These are phyloP conservation scores for Patella caerulea DNA, from an alignment of 2,888 invertebrate species.

Conservation along the genomic window DNA sequence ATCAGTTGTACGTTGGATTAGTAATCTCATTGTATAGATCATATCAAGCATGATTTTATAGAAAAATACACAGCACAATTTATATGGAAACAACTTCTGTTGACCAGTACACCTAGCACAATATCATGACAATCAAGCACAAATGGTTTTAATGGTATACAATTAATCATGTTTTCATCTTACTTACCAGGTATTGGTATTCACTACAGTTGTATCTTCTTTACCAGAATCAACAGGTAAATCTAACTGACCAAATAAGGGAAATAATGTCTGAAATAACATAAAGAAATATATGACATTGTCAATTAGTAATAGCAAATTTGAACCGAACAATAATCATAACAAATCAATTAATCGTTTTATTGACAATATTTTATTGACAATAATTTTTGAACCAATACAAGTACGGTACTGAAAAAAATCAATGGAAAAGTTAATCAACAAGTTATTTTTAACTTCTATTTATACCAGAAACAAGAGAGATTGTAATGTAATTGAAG, in stretches of 20 bases:
- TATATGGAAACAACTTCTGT: no score
- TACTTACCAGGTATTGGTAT: constrained; percentile 71
- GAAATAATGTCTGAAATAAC: constrained; percentile 84
- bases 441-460: no score
- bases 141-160: background rate
- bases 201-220: constrained; percentile 63
- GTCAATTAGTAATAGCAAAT: background rate
- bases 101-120: background rate
- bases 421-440: no score
- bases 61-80: no score
- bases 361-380: no score
- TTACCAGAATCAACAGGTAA: constrained; percentile 76
- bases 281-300: constrained; percentile 1
- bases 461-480: no score
- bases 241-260: constrained; percentile 97
- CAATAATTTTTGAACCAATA: background rate
- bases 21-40: no score
- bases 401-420: background rate
- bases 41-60: no score
- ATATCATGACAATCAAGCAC: background rate
- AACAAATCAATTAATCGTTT: background rate
- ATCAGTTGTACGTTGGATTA: no score
- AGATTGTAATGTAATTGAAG: no score
- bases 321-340: background rate
- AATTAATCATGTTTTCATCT: no score